Base-by-base conservation (phyloP, 2,888 invertebrate species). In the Chorisops tibialis region DNA sequence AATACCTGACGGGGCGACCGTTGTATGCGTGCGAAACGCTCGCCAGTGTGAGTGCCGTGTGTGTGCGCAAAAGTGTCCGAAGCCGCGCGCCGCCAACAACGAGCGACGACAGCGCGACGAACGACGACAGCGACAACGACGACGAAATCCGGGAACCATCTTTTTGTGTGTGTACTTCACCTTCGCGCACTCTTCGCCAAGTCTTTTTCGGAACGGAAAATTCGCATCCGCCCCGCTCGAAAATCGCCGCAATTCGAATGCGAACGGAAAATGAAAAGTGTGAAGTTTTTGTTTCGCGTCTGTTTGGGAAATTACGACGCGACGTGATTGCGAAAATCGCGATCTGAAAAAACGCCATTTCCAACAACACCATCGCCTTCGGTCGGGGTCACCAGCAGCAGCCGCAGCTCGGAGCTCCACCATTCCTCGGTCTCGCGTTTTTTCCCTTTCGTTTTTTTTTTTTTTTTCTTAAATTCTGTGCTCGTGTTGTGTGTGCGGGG, bases 121-220 rank as follows among this genome's bases (percentile, higher is more conserved):
- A 48, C 59, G 59, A 24, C 47, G n/a, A 47, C 59, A 30, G 30
- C 30, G 30, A 30, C 30, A n/a, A 47, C 58, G 58, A 21, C 45
- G 9, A 47, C 59, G 59, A 68, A 69, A 68, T 69, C 69, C 67
- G 69, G 69, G 69, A 69, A 69, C 69, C 69, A 69, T 69, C 67
- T 69, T 69, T 68, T 69, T 67, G 56, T 56, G 56, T 67, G 56
- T 56, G 56, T 56, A 56, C 43, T 56, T 56, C 43, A 39, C 16
- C 56, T 56, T 35, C 56, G 56, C 43, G 45, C 56, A 56, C 62
- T 66, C 66, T 67, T 66, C 65, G 64, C 16, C 38, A 21, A 65
- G 56, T 60, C 61, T 67, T 62, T 54, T 39, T 65, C 50, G 50
- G 24, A 65, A 56, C 56, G 41, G 61, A 60, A 67, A 65, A 60